These are phyloP conservation scores for Sialis lutaria DNA, from an alignment of 2,888 invertebrate species.

Conservation along the genomic window DNA sequence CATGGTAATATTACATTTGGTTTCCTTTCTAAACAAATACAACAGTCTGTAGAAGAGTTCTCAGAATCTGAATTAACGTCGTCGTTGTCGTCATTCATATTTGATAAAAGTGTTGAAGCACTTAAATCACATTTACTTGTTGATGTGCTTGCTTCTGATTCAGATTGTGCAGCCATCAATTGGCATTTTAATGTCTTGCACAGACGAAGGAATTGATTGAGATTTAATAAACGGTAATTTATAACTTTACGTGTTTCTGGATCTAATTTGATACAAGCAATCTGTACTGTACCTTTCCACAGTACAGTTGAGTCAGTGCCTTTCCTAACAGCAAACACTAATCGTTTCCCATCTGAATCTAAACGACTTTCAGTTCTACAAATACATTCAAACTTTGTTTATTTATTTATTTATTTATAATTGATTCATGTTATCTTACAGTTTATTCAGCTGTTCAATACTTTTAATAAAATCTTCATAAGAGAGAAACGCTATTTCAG, in stretches of 20 bases:
- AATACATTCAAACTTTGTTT: neutral
- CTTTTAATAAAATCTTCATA: constrained; percentile 41
- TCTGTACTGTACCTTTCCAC: constrained; percentile 51
- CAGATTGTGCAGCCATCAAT: constrained; percentile 17
- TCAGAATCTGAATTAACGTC: constrained; percentile 14
- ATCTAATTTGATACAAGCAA: constrained; percentile 43
- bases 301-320: constrained; percentile 43
- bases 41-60: constrained; percentile 37
- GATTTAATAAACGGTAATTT: constrained; percentile 37
- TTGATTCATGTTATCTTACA: constrained; percentile 27
- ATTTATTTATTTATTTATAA: too few relatives aligned
- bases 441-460: constrained; percentile 37
- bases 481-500: constrained; percentile 25
- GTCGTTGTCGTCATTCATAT: neutral
- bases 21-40: constrained; percentile 52
- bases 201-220: constrained; percentile 46
- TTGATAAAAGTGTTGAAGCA: constrained; percentile 22
- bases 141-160: neutral
- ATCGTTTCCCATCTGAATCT: constrained; percentile 39
- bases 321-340: constrained; percentile 44
- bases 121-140: neutral
- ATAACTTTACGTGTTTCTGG: constrained; percentile 32
- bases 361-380: constrained; percentile 38
- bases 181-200: constrained; percentile 34
- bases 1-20: constrained; percentile 52